These are phyloP conservation scores for Lasioglossum albipes DNA, from an alignment of 1,140 invertebrate species.

Conservation along the genomic window DNA sequence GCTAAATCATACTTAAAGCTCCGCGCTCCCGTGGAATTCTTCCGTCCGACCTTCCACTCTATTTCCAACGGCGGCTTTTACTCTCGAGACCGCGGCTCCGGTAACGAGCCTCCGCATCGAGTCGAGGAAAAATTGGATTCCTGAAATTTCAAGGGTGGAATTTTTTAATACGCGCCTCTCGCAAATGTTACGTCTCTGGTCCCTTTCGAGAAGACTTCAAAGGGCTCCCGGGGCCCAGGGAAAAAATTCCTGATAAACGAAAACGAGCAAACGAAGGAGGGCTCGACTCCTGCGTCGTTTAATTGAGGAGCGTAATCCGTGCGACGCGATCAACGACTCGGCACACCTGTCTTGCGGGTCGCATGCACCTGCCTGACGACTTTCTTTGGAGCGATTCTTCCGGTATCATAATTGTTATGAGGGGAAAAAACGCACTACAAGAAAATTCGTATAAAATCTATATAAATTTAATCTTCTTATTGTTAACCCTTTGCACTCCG, in stretches of 20 bases:
- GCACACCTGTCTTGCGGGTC: too few species aligned
- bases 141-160: conserved; percentile 62
- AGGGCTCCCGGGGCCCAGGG: conserved; percentile 3
- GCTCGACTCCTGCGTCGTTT: not conserved
- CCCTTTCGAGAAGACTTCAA: conserved; percentile 46
- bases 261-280: not conserved
- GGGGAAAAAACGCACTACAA: too few species aligned
- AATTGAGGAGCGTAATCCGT: conserved; percentile 1
- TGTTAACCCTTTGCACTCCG: too few species aligned
- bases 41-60: conserved; percentile 37
- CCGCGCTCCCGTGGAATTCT: not conserved
- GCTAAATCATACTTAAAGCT: conserved; percentile 61
- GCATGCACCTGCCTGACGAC: too few species aligned
- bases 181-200: conserved; percentile 41
- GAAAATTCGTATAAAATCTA: too few species aligned
- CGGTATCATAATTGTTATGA: too few species aligned
- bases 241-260: conserved; percentile 23
- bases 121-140: conserved; percentile 59
- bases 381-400: too few species aligned
- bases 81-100: conserved; percentile 37
- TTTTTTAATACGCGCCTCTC: conserved; percentile 64
- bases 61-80: conserved; percentile 46
- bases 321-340: too few species aligned
- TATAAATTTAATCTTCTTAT: too few species aligned
- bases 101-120: conserved; percentile 57